Base-by-base conservation (phyloP, 2,797 vertebrate species). In the Philypnodon macrostomus region DNA sequence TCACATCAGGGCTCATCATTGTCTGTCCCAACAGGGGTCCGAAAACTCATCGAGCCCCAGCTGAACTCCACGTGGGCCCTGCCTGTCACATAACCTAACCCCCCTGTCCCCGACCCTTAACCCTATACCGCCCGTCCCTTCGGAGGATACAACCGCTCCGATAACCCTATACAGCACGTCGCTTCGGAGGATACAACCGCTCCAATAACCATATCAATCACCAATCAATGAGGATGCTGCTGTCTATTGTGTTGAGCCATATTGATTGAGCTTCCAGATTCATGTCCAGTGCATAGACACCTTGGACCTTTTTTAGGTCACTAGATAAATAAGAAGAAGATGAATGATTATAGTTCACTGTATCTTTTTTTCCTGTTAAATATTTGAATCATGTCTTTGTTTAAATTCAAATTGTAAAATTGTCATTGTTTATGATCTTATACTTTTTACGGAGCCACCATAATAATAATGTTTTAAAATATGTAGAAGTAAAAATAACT, bases 121-220 rank as follows among this genome's bases (percentile, higher is more conserved):
- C n/a, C n/a, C n/a, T n/a, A n/a, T 49, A 17, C 53, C 0, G n/a
- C 26, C 4, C 5, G n/a, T 41, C 21, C 2, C 5, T 37, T 48
- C 5, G 7, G 34, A 50, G 42, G 5, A 27, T 11, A 21, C 29
- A 12, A 16, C 8, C 54, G 18, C 53, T 42, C 9, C 1, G 15
- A 41, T 24, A 15, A 29, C 33, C 24, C 38, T 42, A 49, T 70
- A n/a, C n/a, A n/a, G n/a, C n/a, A n/a, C n/a, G n/a, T n/a, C n/a
- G n/a, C 39, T 35, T 48, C 5, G 7, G 34, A 50, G 42, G 5
- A 27, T 11, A 21, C 29, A 12, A 16, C 8, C 54, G 18, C 53
- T 42, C 9, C 1, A 18, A 41, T 24, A 15, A 29, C 33, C 24
- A 34, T 42, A 49, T 70, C 69, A 54, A 47, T 70, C 62, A 61